These are phyloP conservation scores for Meganola albula DNA, from an alignment of 2,888 invertebrate species.

Conservation along the genomic window DNA sequence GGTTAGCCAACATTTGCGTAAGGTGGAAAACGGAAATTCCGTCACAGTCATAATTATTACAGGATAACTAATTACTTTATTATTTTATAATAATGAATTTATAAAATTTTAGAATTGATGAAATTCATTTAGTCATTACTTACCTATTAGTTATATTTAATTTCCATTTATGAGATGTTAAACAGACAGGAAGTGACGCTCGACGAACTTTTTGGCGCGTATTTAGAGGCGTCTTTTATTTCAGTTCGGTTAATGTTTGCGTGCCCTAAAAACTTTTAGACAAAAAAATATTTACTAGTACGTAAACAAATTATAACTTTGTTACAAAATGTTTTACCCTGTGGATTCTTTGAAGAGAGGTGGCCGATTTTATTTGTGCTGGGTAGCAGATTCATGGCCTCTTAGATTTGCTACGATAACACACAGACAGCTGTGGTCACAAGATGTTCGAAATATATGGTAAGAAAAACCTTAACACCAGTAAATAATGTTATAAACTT, in stretches of 20 bases:
- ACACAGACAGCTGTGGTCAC: conserved; percentile 57
- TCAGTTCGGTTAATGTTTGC: neutral
- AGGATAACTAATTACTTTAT: too few relatives aligned
- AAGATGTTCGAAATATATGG: conserved; percentile 62
- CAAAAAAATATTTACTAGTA: neutral
- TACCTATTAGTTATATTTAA: too few relatives aligned
- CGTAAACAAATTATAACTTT: neutral
- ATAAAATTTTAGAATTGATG: too few relatives aligned
- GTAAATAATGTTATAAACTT: too few relatives aligned
- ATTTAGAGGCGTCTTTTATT: conserved; percentile 19
- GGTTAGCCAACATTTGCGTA: too few relatives aligned
- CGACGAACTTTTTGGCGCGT: conserved; percentile 26
- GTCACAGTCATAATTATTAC: too few relatives aligned
- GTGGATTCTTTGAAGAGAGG: conserved; percentile 55
- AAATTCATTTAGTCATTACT: too few relatives aligned
- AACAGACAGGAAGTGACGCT: neutral
- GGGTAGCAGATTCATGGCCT: conserved; percentile 71
- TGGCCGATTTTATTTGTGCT: conserved; percentile 64
- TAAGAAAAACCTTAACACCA: too few relatives aligned
- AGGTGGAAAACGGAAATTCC: too few relatives aligned
- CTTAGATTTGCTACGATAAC: conserved; percentile 56
- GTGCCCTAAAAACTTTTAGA: too few relatives aligned
- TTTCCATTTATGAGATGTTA: too few relatives aligned
- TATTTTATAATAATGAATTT: too few relatives aligned
- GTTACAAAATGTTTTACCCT: conserved; percentile 59